Evolutionary conservation across 1,140 invertebrate genomes (phyloP).

Genomic region (Neelides sp.): DNA sequence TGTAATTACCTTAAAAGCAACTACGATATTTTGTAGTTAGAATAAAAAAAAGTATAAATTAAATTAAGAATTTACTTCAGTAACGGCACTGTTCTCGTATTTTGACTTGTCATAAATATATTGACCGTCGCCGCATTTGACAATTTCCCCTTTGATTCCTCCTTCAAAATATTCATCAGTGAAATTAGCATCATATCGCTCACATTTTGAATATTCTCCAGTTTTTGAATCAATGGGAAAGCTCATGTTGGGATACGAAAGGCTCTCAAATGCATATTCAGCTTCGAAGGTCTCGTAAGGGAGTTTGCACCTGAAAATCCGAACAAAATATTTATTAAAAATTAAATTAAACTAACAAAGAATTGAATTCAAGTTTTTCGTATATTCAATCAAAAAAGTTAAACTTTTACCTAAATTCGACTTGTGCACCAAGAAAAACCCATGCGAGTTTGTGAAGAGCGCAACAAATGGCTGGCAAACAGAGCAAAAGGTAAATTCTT

Average conservation of each 20-base stretch:
- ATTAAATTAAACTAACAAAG: background rate
- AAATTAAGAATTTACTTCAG: constrained; percentile 48
- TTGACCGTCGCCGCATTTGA: constrained; percentile 37
- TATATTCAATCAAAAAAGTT: background rate
- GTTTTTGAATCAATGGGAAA: constrained; percentile 43
- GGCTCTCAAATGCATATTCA: constrained; percentile 36
- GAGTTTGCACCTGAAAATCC: constrained; percentile 43
- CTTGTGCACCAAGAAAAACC: constrained; percentile 55
- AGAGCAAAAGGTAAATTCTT: constrained; percentile 54
- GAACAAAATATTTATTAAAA: background rate
- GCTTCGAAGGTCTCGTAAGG: constrained; percentile 45
- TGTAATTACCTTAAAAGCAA: constrained; percentile 1
- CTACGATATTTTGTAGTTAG: constrained; percentile 6
- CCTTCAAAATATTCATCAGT: constrained; percentile 32
- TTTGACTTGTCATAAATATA: constrained; percentile 49
- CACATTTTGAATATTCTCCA: constrained; percentile 41
- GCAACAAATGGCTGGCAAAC: constrained; percentile 55
- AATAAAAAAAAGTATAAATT: background rate
- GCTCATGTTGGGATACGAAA: constrained; percentile 37
- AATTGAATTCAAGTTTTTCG: background rate
- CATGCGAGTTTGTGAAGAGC: constrained; percentile 63
- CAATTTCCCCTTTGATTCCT: constrained; percentile 30
- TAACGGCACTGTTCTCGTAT: constrained; percentile 49
- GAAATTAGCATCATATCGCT: constrained; percentile 36
- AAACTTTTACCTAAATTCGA: constrained; percentile 41